Conservation (phyloP, 2,797 vertebrate species). For the Pelochelys cantorii region DNA sequence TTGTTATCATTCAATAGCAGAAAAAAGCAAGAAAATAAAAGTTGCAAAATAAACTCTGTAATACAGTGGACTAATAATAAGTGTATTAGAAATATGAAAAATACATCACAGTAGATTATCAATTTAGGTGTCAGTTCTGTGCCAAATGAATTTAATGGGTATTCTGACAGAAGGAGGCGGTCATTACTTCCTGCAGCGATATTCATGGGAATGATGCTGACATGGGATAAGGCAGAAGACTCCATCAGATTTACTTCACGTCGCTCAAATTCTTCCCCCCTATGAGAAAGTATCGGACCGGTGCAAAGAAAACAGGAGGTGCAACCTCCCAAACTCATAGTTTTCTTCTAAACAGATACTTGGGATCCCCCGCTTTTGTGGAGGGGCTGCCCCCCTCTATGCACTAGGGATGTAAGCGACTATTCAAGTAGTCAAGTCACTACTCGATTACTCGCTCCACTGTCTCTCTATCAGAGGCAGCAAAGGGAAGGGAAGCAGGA, state of each 20-base stretch:
- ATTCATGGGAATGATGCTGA: background rate
- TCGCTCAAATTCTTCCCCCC: background rate
- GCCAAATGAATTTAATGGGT: background rate
- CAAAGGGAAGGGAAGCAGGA: too few relatives aligned
- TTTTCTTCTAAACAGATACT: background rate
- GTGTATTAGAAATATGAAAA: background rate
- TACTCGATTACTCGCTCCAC: too few relatives aligned
- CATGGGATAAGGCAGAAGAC: background rate
- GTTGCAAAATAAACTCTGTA: background rate
- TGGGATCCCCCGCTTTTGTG: background rate
- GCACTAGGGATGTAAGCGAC: too few relatives aligned
- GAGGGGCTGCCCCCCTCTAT: background rate
- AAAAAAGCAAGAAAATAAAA: background rate
- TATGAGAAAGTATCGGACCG: background rate
- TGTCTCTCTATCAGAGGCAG: too few relatives aligned
- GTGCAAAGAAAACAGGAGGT: background rate
- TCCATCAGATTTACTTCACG: background rate
- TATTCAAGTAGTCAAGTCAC: too few relatives aligned
- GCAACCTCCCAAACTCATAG: background rate
- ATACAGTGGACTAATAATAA: background rate
- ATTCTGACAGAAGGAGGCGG: background rate
- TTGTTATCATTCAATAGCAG: background rate
- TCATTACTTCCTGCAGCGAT: background rate
- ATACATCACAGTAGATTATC: background rate
- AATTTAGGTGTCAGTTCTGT: background rate